phyloP scores from a whole-genome alignment of 1,140 invertebrate genomes.

The Drosophila ogumai region DNA sequence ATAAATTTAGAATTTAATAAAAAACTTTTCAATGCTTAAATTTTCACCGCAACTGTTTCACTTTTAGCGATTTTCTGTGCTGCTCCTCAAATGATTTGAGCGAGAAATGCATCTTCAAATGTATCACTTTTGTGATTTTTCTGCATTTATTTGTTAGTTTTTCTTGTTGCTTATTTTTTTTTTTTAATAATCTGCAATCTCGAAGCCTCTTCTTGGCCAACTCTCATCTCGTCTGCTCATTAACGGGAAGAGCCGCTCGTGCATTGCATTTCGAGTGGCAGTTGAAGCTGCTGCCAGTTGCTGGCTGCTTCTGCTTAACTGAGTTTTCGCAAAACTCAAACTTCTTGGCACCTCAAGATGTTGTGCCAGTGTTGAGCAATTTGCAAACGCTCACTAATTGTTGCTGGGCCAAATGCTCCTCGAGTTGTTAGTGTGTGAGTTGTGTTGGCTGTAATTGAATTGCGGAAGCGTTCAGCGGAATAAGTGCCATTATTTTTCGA shows the following conservation, averaged over 20 bases:
- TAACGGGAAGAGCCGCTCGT: constrained; percentile 55
- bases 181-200: constrained; percentile 49
- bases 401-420: constrained; percentile 30
- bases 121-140: constrained; percentile 14
- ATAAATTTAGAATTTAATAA: background rate
- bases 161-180: constrained; percentile 3
- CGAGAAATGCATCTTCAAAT: constrained; percentile 28
- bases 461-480: constrained; percentile 40
- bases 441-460: constrained; percentile 26
- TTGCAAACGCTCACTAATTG: constrained; percentile 50
- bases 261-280: constrained; percentile 40
- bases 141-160: constrained; percentile 11
- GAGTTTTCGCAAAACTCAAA: constrained; percentile 43
- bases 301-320: constrained; percentile 46
- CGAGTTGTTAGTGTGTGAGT: constrained; percentile 14
- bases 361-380: constrained; percentile 34
- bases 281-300: constrained; percentile 17
- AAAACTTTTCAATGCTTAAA: background rate
- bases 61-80: background rate
- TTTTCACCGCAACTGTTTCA: background rate
- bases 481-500: constrained; percentile 33
- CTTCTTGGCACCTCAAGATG: constrained; percentile 60
- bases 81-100: constrained; percentile 30
- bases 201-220: constrained; percentile 40
- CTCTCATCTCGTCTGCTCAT: constrained; percentile 46